Evolutionary conservation across 2,797 vertebrate species (phyloP).

Genomic region (Gorsachius magnificus): DNA sequence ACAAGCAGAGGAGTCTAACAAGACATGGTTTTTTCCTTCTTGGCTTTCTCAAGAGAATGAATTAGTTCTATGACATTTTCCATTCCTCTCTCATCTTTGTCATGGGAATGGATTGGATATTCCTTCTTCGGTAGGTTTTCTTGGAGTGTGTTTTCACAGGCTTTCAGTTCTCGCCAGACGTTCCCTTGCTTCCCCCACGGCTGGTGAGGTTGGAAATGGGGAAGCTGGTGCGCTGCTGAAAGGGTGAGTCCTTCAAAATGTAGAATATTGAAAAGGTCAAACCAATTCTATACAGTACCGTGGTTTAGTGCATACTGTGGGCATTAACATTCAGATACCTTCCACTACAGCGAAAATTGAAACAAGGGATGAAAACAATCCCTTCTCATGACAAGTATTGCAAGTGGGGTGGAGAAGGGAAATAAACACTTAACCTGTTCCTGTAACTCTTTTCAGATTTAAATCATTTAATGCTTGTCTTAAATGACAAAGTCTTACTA

Average conservation of each 20-base stretch:
- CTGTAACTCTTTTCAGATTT: neutral
- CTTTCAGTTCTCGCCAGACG: neutral
- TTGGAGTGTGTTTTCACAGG: neutral
- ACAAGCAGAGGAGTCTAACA: neutral
- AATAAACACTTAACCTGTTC: neutral
- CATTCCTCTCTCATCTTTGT: neutral
- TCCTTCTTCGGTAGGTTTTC: neutral
- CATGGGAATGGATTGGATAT: neutral
- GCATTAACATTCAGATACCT: neutral
- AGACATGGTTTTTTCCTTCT: neutral
- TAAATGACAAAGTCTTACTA: neutral
- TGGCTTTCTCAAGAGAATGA: neutral
- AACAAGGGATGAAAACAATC: neutral
- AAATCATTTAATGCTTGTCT: neutral
- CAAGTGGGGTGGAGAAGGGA: neutral
- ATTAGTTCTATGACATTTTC: slow-evolving; percentile 17
- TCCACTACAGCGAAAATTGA: neutral
- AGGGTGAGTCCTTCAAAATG: slow-evolving; percentile 4
- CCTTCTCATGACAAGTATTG: neutral
- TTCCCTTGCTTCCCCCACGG: neutral
- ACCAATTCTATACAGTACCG: neutral
- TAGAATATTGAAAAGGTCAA: slow-evolving; percentile 45
- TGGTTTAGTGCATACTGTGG: neutral
- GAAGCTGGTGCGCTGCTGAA: neutral
- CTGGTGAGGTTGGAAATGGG: neutral